These are phyloP conservation scores for Gryon sp. DNA, from an alignment of 1,140 invertebrate species.

Conservation along the genomic window DNA sequence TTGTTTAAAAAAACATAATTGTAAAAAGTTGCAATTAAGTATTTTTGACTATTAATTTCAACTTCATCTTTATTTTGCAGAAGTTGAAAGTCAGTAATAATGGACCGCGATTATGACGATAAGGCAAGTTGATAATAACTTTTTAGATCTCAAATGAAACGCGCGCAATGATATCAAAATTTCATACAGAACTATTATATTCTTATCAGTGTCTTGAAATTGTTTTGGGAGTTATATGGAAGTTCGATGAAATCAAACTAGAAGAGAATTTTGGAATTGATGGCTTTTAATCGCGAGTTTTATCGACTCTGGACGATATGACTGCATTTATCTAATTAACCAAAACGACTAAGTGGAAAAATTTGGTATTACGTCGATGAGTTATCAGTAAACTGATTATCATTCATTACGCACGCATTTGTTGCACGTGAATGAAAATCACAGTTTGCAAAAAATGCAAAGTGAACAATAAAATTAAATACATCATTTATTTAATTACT, in stretches of 20 bases:
- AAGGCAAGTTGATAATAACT: background rate
- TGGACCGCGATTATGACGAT: background rate
- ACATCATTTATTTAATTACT: too few species aligned
- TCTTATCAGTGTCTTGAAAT: background rate
- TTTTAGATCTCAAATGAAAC: too few species aligned
- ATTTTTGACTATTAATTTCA: too few species aligned
- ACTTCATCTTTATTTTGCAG: too few species aligned
- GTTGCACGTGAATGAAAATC: background rate
- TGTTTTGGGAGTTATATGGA: too few species aligned
- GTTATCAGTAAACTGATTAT: slow-evolving; percentile 4
- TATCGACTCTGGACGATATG: background rate
- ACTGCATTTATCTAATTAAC: slow-evolving; percentile 11
- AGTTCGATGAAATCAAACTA: too few species aligned
- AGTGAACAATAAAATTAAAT: too few species aligned
- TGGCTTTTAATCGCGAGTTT: slow-evolving; percentile 8
- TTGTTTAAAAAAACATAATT: too few species aligned
- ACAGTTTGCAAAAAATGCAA: background rate
- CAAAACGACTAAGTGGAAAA: background rate
- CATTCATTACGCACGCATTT: background rate
- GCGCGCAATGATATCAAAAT: slow-evolving; percentile 1
- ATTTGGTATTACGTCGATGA: slow-evolving; percentile 11
- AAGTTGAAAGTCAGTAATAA: background rate
- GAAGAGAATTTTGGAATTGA: too few species aligned
- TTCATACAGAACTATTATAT: background rate
- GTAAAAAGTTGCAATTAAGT: too few species aligned